phyloP scores from a whole-genome alignment of 2,888 invertebrate genomes.

The Cistogaster globosa region DNA sequence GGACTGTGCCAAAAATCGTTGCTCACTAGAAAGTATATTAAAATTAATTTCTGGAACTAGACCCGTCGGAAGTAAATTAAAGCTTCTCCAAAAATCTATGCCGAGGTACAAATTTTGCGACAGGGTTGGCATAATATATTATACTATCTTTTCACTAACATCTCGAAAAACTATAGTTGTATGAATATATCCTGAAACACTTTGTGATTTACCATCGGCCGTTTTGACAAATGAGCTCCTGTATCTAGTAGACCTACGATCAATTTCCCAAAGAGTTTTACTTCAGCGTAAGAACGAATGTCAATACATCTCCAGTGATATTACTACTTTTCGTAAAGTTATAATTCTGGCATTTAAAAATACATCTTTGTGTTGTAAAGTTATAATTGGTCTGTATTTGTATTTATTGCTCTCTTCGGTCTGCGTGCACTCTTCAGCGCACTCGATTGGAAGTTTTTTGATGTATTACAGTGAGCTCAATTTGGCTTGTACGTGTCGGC shows the following conservation, averaged over 20 bases:
- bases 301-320: constrained; percentile 19
- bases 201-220: constrained; percentile 52
- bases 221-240: constrained; percentile 14
- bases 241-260: no score
- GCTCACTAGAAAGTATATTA: no score
- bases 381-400: no score
- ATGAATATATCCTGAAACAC: constrained; percentile 19
- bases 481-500: constrained; percentile 30
- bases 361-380: no score
- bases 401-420: no score
- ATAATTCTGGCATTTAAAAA: neutral
- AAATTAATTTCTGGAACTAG: neutral
- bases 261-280: no score
- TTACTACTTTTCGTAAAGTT: neutral
- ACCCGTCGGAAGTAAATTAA: constrained; percentile 16
- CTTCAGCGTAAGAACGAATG: constrained; percentile 14
- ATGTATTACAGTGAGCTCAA: constrained; percentile 34
- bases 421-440: no score
- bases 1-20: no score
- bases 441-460: constrained; percentile 37
- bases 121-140: constrained; percentile 51
- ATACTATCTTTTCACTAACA: neutral
- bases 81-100: constrained; percentile 48
- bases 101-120: constrained; percentile 60
- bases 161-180: constrained; percentile 15